A percentile compares a stretch with the other conserved stretches of the same genome.
These are phyloP conservation scores for Pionites leucogaster DNA, from an alignment of 2,113 vertebrate species.

Conservation along the genomic window DNA sequence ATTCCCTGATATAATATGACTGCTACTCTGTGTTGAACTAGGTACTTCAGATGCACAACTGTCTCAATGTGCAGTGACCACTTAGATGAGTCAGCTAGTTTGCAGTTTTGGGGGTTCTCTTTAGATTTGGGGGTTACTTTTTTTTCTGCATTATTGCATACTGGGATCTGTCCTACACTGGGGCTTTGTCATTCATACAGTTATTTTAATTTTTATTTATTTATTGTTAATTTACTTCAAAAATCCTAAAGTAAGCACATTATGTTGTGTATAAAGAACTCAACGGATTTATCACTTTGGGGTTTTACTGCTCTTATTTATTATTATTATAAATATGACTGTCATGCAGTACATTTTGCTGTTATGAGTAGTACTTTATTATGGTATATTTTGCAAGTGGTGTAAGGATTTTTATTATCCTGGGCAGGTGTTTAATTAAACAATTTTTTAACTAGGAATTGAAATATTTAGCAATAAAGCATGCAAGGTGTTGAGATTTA, in stretches of 20 bases:
- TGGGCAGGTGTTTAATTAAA: not conserved
- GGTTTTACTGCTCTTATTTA: not conserved
- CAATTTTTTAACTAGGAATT: not conserved
- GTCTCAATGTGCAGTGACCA: not conserved
- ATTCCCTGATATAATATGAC: not conserved
- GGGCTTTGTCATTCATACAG: not conserved
- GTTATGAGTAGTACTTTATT: not conserved
- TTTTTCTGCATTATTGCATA: not conserved
- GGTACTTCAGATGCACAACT: not conserved
- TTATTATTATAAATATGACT: not conserved
- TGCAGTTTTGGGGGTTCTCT: not conserved
- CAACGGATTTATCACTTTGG: not conserved
- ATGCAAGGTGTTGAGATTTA: not conserved
- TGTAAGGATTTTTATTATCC: not conserved
- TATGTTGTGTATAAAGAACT: not conserved
- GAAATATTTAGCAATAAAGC: not conserved
- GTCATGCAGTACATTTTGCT: not conserved
- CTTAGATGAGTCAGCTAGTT: not conserved
- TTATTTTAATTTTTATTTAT: not conserved
- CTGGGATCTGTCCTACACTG: not conserved
- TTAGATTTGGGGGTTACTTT: not conserved
- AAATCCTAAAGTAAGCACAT: not conserved
- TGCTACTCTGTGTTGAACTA: not conserved
- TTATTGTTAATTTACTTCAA: not conserved
- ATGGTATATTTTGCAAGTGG: not conserved